Conservation (phyloP, 2,113 vertebrate species). For the Prolemur simus region DNA sequence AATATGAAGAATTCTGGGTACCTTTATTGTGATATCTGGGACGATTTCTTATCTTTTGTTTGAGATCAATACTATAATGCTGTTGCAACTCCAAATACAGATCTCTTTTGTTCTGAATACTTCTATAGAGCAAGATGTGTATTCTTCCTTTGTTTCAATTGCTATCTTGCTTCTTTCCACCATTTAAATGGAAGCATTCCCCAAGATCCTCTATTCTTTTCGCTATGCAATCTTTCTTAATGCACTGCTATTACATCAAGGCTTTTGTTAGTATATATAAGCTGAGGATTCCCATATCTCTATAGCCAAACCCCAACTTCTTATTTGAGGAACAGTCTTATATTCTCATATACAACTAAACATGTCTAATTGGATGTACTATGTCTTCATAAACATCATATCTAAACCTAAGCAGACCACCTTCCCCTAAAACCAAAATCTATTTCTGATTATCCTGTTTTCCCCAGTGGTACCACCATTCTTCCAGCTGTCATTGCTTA, state of each 20-base stretch:
- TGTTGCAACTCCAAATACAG: background rate
- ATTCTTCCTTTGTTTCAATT: background rate
- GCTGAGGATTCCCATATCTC: background rate
- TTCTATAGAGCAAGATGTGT: background rate
- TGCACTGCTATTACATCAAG: background rate
- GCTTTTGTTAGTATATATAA: background rate
- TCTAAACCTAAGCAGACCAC: background rate
- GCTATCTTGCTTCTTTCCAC: background rate
- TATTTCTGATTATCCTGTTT: background rate
- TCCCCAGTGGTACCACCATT: background rate
- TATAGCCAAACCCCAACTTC: background rate
- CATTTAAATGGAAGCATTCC: background rate
- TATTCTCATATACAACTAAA: background rate
- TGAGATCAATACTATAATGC: background rate
- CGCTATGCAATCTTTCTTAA: background rate
- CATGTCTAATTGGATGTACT: background rate
- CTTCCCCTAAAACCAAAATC: background rate
- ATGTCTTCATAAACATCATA: background rate
- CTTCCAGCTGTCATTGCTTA: background rate
- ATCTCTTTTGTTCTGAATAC: background rate
- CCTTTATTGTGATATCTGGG: background rate
- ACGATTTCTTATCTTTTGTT: background rate
- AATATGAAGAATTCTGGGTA: background rate
- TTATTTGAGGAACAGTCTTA: background rate
- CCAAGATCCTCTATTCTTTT: background rate